Evolutionary conservation across 2,113 vertebrate genomes (phyloP).

Genomic region (Syngnathoides biaculeatus): DNA sequence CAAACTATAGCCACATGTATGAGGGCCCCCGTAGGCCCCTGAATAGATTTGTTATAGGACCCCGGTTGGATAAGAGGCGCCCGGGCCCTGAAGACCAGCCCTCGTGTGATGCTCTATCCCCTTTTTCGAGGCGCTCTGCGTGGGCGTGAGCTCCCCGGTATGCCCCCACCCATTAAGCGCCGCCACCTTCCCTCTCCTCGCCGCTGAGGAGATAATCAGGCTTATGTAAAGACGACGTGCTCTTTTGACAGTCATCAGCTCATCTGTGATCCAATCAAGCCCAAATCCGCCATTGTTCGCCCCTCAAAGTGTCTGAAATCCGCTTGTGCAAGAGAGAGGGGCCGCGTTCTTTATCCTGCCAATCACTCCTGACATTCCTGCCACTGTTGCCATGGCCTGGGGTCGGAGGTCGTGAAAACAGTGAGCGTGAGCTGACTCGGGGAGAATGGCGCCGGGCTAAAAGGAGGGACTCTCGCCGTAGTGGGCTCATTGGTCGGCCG

Average conservation of each 20-base stretch:
- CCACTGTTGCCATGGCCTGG: slow-evolving; percentile 96
- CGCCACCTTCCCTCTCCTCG: slow-evolving; percentile 49
- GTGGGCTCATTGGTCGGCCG: slow-evolving; percentile 81
- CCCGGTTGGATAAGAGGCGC: slow-evolving; percentile 81
- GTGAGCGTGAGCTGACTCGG: slow-evolving; percentile 92
- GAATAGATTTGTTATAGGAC: slow-evolving; percentile 93
- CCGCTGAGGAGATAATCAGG: slow-evolving; percentile 99
- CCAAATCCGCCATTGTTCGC: slow-evolving; percentile 89
- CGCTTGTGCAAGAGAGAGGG: slow-evolving; percentile 85
- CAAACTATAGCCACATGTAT: slow-evolving; percentile 64
- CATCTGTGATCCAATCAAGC: slow-evolving; percentile 99
- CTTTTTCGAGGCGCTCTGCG: slow-evolving; percentile 79
- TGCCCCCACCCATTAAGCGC: slow-evolving; percentile 46
- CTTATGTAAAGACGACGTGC: slow-evolving; percentile 99
- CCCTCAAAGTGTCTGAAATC: slow-evolving; percentile 93
- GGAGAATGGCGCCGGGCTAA: slow-evolving; percentile 88
- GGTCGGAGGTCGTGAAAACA: slow-evolving; percentile 98
- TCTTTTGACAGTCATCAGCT: slow-evolving; percentile 98
- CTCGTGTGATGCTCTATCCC: slow-evolving; percentile 79
- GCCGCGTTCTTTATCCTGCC: slow-evolving; percentile 89
- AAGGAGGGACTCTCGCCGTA: slow-evolving; percentile 74
- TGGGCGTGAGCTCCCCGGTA: slow-evolving; percentile 76
- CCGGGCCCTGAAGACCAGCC: slow-evolving; percentile 74
- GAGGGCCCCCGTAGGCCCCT: slow-evolving; percentile 66
- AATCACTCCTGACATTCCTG: slow-evolving; percentile 99